Evolutionary conservation across 2,888 invertebrate genomes (phyloP).

Genomic region (Ramazzottius varieornatus): DNA sequence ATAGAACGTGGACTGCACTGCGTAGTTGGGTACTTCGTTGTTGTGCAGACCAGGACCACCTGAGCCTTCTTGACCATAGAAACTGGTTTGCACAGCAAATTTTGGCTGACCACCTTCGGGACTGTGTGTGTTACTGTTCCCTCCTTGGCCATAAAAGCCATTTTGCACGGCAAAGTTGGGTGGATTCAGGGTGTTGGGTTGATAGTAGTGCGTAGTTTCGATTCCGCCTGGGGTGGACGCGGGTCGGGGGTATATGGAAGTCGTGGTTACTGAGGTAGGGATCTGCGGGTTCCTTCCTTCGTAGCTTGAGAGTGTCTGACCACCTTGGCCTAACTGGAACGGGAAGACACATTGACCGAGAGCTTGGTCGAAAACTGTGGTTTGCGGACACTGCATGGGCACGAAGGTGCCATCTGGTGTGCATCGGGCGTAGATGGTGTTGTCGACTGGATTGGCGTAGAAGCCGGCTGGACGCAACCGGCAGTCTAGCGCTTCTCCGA

Average conservation of each 20-base stretch:
- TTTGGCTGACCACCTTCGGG: background rate
- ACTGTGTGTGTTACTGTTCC: background rate
- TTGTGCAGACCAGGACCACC: background rate
- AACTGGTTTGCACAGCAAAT: background rate
- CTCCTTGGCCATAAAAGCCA: background rate
- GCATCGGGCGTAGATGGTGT: background rate
- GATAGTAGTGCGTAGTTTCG: no score
- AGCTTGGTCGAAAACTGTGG: background rate
- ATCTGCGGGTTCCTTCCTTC: no score
- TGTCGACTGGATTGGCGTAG: background rate
- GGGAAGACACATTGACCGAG: background rate
- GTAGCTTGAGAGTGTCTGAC: no score
- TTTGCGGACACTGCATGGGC: background rate
- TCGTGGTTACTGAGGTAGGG: no score
- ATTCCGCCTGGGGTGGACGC: no score
- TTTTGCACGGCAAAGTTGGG: background rate
- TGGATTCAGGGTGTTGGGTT: background rate
- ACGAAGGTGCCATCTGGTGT: background rate
- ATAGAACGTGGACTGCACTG: background rate
- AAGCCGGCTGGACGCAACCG: background rate
- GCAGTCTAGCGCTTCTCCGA: background rate
- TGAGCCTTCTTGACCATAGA: background rate
- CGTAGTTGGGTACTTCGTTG: background rate
- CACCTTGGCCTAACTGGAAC: background rate
- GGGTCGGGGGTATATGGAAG: no score